Evolutionary conservation across 2,888 invertebrate species (phyloP).

Genomic region (Heterodera filipjevi): DNA sequence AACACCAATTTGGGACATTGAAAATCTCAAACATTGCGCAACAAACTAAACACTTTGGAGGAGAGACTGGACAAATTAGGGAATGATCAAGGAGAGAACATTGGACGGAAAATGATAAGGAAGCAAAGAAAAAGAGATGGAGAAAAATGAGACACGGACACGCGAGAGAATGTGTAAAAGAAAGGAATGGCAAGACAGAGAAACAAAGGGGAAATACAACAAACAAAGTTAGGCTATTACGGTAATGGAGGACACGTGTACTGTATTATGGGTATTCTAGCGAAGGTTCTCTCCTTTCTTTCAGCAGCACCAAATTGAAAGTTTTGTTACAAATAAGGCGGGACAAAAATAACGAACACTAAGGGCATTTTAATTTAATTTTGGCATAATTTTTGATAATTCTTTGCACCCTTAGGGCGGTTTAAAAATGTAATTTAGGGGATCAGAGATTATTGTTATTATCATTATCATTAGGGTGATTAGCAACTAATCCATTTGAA

Average conservation of each 20-base stretch:
- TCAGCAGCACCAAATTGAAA: too few species aligned
- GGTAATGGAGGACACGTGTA: too few species aligned
- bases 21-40: background rate
- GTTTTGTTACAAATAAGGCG: too few species aligned
- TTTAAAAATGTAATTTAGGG: too few species aligned
- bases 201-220: background rate
- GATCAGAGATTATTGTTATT: too few species aligned
- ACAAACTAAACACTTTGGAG: background rate
- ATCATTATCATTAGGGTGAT: too few species aligned
- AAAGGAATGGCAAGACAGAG: background rate
- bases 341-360: too few species aligned
- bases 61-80: background rate
- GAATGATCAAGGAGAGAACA: background rate
- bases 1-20: too few species aligned
- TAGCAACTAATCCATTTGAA: too few species aligned
- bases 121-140: background rate
- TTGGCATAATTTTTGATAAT: too few species aligned
- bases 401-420: too few species aligned
- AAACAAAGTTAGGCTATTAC: background rate
- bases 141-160: background rate
- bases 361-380: too few species aligned
- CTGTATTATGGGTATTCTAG: background rate
- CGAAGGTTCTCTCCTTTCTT: background rate
- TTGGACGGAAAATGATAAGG: background rate
- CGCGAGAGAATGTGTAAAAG: background rate